Evolutionary conservation across 2,797 vertebrate species (phyloP).

Genomic region (Merluccius polli): DNA sequence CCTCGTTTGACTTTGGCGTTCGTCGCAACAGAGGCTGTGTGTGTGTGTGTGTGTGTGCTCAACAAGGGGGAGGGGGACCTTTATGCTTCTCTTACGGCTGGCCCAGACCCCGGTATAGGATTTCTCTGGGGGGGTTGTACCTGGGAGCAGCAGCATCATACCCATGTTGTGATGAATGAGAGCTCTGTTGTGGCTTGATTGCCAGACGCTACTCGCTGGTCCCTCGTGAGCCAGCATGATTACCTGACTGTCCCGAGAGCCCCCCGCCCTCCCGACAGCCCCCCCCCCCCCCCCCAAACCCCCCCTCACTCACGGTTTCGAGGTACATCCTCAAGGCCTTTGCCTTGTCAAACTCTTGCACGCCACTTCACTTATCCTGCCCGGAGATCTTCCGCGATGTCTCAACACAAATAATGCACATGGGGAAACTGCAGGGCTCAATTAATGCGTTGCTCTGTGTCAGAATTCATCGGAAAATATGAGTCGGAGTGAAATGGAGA

Average conservation of each 20-base stretch:
- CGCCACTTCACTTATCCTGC: neutral
- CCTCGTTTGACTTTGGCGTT: slow-evolving; percentile 31
- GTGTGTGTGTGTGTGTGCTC: slow-evolving; percentile 19
- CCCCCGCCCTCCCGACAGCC: slow-evolving; percentile 36
- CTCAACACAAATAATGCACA: neutral
- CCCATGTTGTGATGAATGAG: slow-evolving; percentile 72
- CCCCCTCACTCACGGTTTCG: neutral
- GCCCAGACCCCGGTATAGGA: slow-evolving; percentile 51
- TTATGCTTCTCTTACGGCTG: slow-evolving; percentile 40
- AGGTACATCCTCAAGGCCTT: neutral
- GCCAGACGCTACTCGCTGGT: slow-evolving; percentile 57
- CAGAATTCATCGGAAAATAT: slow-evolving; percentile 14
- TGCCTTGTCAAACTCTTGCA: neutral
- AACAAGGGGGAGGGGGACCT: slow-evolving; percentile 47
- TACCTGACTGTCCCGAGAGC: slow-evolving; percentile 53
- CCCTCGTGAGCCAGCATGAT: slow-evolving; percentile 51
- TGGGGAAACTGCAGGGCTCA: neutral
- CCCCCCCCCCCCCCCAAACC: neutral
- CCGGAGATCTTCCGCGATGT: neutral
- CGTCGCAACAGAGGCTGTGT: slow-evolving; percentile 21
- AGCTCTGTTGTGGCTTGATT: slow-evolving; percentile 68
- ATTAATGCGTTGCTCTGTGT: neutral
- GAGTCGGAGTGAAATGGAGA: neutral
- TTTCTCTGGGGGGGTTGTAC: slow-evolving; percentile 66
- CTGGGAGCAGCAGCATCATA: slow-evolving; percentile 59